Percentiles rank a stretch among this genome's conserved stretches.
Conservation (phyloP, 2,113 vertebrate genomes). For the Natator depressus region DNA sequence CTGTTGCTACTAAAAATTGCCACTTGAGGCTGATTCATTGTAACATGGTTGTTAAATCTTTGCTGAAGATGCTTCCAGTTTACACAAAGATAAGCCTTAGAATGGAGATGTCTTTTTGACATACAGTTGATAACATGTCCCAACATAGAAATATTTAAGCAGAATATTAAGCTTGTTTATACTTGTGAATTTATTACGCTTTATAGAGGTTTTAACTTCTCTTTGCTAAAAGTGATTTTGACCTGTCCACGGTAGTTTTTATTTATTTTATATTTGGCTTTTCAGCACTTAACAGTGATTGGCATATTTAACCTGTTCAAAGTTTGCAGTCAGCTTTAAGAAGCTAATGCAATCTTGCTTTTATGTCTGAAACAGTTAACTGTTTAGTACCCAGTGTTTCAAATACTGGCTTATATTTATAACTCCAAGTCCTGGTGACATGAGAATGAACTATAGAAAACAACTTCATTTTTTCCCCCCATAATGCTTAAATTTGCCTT, state of each 20-base stretch:
- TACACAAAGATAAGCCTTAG: neutral
- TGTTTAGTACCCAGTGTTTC: neutral
- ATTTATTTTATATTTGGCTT: neutral
- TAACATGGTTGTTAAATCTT: neutral
- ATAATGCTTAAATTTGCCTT: neutral
- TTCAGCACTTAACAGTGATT: neutral
- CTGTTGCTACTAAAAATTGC: neutral
- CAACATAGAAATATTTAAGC: neutral
- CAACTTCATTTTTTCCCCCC: neutral
- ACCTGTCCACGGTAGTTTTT: neutral
- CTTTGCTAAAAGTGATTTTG: neutral
- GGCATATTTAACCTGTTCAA: neutral
- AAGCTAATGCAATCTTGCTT: neutral
- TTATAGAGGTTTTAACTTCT: neutral
- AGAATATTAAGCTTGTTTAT: neutral
- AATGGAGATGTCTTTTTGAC: neutral
- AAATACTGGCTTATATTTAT: neutral
- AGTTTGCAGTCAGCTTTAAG: neutral
- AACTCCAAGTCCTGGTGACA: neutral
- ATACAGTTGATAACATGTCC: neutral
- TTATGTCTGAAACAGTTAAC: rapidly evolving
- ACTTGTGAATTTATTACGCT: neutral
- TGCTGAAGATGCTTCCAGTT: neutral
- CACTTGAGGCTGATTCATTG: neutral
- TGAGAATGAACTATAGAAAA: neutral